A percentile compares a stretch with the other conserved stretches of the same genome.
phyloP scores from a whole-genome alignment of 1,140 invertebrate genomes.

The Brachionus sp. region DNA sequence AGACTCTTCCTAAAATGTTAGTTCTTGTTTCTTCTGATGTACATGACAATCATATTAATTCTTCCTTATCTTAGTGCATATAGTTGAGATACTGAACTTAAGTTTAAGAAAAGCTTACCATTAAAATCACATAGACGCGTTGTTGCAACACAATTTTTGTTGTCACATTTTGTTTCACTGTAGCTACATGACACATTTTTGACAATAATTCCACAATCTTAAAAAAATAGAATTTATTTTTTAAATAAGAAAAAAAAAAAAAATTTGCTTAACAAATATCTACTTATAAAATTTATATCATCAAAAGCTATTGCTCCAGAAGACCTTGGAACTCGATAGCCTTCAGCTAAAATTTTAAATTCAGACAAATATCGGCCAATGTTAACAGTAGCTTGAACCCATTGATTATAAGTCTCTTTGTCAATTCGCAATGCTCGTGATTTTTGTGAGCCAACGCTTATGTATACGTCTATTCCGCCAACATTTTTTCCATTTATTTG shows the following conservation, averaged over 20 bases:
- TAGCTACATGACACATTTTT: slow-evolving; percentile 47
- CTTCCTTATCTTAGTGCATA: too few relatives aligned
- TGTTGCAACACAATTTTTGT: slow-evolving; percentile 18
- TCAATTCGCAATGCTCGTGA: not conserved
- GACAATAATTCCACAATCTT: slow-evolving; percentile 24
- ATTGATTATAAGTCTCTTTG: slow-evolving; percentile 49
- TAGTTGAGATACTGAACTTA: too few relatives aligned
- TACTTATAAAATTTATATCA: slow-evolving; percentile 49
- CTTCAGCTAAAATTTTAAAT: slow-evolving; percentile 18
- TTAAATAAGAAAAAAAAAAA: too few relatives aligned
- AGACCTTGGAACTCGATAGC: not conserved
- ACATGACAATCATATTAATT: too few relatives aligned
- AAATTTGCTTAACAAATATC: too few relatives aligned
- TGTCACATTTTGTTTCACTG: slow-evolving; percentile 50
- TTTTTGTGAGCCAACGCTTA: slow-evolving; percentile 39
- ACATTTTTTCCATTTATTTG: slow-evolving; percentile 49
- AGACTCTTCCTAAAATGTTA: too few relatives aligned
- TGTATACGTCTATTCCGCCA: slow-evolving; percentile 49
- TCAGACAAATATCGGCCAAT: slow-evolving; percentile 46
- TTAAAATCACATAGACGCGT: not conserved
- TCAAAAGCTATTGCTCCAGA: slow-evolving; percentile 56
- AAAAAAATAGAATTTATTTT: not conserved
- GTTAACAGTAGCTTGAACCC: slow-evolving; percentile 50
- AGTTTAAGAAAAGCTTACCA: not conserved
- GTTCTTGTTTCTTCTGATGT: too few relatives aligned